Conservation (phyloP, 1,140 invertebrate species). For the Apis mellifera region Amel_HAv3.1 CM009932.2:13506501-13507000, state of each 20-base stretch:
- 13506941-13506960: constrained; percentile 14
- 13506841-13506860: not conserved
- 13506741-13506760: too few relatives aligned
- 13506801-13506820: not conserved
- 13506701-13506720: not conserved
- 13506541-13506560: not conserved
- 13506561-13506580: not conserved
- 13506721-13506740: too few relatives aligned
- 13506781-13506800: constrained; percentile 11
- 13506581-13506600: constrained; percentile 40
- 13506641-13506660: not conserved
- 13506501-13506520: constrained; percentile 51
- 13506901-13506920: constrained; percentile 34
- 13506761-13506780: not conserved
- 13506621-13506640: constrained; percentile 22
- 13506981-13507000: constrained; percentile 38
- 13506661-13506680: constrained; percentile 34
- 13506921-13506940: not conserved
- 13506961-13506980: too few relatives aligned
- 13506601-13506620: constrained; percentile 39
- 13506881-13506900: not conserved
- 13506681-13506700: constrained; percentile 11
- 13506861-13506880: not conserved
- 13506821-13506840: not conserved
- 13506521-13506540: constrained; percentile 60